These are phyloP conservation scores for Oreocharis arfaki DNA, from an alignment of 2,113 vertebrate species.

Conservation along the genomic window DNA sequence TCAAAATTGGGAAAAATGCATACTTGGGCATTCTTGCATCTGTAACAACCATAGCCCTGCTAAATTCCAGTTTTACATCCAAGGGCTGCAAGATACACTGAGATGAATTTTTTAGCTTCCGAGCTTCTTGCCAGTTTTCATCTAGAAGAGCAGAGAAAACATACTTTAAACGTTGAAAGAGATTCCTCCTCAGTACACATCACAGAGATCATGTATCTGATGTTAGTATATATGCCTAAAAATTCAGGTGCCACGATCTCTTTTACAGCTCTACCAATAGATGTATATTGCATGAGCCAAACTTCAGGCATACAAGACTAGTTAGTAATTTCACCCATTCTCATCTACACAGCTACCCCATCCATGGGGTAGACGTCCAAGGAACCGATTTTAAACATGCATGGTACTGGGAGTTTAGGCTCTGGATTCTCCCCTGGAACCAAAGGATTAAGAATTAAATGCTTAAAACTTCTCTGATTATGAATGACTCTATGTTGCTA, in stretches of 20 bases:
- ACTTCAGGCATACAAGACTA: neutral
- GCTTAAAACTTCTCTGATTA: neutral
- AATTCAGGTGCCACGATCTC: accelerated
- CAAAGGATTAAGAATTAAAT: neutral
- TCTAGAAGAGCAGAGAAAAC: constrained; percentile 67
- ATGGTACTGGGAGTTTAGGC: neutral
- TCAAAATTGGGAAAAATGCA: neutral
- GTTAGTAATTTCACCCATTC: neutral
- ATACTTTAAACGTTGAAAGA: neutral
- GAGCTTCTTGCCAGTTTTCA: constrained; percentile 89
- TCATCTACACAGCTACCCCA: neutral
- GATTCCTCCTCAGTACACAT: neutral
- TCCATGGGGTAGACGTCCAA: neutral
- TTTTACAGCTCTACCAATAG: neutral
- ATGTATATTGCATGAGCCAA: neutral
- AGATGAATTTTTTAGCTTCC: constrained; percentile 79
- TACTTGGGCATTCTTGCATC: constrained; percentile 96
- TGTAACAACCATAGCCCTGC: constrained; percentile 91
- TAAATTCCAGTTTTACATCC: constrained; percentile 88
- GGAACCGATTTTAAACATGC: neutral
- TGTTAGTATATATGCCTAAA: neutral
- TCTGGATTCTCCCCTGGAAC: neutral
- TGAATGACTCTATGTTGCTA: neutral
- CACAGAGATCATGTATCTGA: neutral
- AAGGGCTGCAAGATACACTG: constrained; percentile 92